These are phyloP conservation scores for Caenorhabditis tropicalis DNA, from an alignment of 1,140 invertebrate species.

Conservation along the genomic window DNA sequence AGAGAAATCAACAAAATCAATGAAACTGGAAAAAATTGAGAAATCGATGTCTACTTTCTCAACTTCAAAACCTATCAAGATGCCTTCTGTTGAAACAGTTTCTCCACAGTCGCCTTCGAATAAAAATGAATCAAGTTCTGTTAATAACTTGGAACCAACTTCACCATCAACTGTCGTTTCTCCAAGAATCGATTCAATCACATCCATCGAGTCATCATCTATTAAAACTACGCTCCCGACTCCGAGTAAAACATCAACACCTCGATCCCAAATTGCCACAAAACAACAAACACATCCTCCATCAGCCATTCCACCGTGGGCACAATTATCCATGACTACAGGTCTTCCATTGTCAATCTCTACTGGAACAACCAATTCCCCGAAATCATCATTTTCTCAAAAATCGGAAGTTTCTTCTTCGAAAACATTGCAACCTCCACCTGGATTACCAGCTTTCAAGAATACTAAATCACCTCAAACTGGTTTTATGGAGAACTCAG, in stretches of 20 bases:
- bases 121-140: too few relatives aligned
- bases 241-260: neutral
- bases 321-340: neutral
- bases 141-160: too few relatives aligned
- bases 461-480: slow-evolving; percentile 6
- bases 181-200: too few relatives aligned
- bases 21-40: too few relatives aligned
- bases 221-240: neutral
- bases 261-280: neutral
- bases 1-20: too few relatives aligned
- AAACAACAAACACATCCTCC: neutral
- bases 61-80: too few relatives aligned
- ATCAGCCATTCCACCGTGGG: neutral
- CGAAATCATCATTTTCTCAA: neutral
- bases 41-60: too few relatives aligned
- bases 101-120: too few relatives aligned
- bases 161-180: neutral
- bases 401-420: too few relatives aligned
- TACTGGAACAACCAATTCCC: neutral
- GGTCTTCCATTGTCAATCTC: neutral
- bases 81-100: too few relatives aligned
- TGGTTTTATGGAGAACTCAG: neutral
- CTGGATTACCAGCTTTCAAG: neutral
- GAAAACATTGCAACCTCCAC: neutral
- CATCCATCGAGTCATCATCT: too few relatives aligned